Base-by-base conservation (phyloP, 1,140 invertebrate species). In the Microplitis mediator region DNA sequence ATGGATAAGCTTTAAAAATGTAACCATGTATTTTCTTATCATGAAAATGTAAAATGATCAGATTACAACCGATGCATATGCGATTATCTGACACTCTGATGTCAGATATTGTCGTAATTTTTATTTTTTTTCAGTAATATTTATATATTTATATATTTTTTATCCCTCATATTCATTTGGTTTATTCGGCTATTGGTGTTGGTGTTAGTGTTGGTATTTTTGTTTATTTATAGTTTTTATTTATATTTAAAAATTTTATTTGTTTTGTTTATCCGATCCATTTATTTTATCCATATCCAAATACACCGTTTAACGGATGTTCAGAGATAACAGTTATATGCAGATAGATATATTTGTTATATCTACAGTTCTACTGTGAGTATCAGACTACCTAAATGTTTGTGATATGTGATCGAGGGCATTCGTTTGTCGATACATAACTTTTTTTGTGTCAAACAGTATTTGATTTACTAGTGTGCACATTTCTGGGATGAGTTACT, bases 271-370 rank as follows among this genome's bases (percentile, higher is more conserved):
- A 51, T 74, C 66, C 69, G 58, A 58, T 60, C 68, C 64, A 72
- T 70, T 74, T 60, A 66, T 74, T 74, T 74, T 66, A 76, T 70
- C 66, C 66, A 64, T 69, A 32, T 54, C 69, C 75, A 74, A 74
- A 72, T 72, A 76, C 67, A 72, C 69, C 66, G 61, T 76, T 76
- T 76, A 74, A 72, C 70, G 70, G 72, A 74, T 76, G 75, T 76
- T 76, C 58, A 50, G 66, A 72, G 72, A 76, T 76, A 76, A 72
- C 72, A 67, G 65, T 51, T 51, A 69, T 66, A 31, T 54, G 39
- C 11, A 45, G 39, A 45, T 45, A 69, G 23, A 23, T 62, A 74
- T 76, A 74, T 76, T 76, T 76, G 74, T 76, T 69, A 62, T 72
- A 76, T 76, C 75, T 72, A 73, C 52, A 64, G 71, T 70, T 60